phyloP scores from a whole-genome alignment of 2,113 vertebrate species.

The Embiotoca jacksoni region DNA sequence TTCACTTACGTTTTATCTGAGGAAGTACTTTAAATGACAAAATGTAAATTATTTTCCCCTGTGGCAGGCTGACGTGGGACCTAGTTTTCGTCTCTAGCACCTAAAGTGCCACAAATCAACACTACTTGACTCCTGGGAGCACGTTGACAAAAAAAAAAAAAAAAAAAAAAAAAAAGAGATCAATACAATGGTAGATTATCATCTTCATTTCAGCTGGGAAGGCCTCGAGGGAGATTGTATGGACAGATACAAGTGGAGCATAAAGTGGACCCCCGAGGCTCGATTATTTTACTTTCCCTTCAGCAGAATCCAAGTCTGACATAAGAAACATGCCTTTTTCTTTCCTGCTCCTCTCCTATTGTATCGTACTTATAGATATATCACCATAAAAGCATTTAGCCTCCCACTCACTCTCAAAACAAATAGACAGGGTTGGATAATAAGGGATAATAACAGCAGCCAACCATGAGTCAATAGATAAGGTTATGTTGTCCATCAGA shows the following conservation, averaged over 20 bases:
- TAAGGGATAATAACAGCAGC: slow-evolving; percentile 47
- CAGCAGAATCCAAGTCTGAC: no score
- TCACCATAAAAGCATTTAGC: slow-evolving; percentile 27
- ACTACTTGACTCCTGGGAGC: slow-evolving; percentile 14
- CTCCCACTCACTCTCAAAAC: slow-evolving; percentile 36
- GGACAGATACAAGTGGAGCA: slow-evolving; percentile 29
- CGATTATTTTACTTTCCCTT: neutral
- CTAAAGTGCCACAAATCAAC: slow-evolving; percentile 33
- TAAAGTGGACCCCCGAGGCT: slow-evolving; percentile 1
- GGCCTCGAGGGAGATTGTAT: slow-evolving; percentile 34
- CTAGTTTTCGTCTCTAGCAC: slow-evolving; percentile 10
- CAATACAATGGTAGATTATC: slow-evolving; percentile 47
- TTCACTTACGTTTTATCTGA: slow-evolving; percentile 27
- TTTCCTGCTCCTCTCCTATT: neutral
- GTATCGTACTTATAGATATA: slow-evolving; percentile 16
- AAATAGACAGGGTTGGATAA: slow-evolving; percentile 44
- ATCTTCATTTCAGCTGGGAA: slow-evolving; percentile 22
- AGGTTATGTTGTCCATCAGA: slow-evolving; percentile 54
- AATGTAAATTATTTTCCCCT: slow-evolving; percentile 27
- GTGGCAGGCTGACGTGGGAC: slow-evolving; percentile 21
- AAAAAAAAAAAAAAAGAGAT: slow-evolving; percentile 12
- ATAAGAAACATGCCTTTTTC: neutral
- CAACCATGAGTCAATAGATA: slow-evolving; percentile 48
- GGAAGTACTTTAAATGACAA: slow-evolving; percentile 41
- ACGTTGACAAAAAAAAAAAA: slow-evolving; percentile 9